Evolutionary conservation across 2,888 invertebrate genomes (phyloP).

Genomic region (Drymonia ruficornis): DNA sequence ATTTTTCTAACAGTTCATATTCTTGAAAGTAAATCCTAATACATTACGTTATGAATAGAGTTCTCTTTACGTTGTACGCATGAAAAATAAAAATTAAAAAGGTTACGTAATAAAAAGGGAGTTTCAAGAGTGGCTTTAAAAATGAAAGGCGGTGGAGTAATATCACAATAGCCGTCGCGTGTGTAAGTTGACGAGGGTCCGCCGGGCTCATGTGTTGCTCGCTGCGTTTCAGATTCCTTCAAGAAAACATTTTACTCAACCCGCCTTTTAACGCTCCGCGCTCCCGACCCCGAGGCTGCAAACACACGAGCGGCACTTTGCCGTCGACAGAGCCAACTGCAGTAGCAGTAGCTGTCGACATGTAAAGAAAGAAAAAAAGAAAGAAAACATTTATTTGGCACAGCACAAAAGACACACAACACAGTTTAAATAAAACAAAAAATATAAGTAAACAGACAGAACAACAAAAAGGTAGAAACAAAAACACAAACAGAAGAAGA

Average conservation of each 20-base stretch:
- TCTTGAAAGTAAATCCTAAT: neutral
- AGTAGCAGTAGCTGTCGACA: too few species aligned
- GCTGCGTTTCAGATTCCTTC: constrained; percentile 17
- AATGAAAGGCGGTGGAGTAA: constrained; percentile 14
- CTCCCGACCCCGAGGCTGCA: too few species aligned
- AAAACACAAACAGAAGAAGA: too few species aligned
- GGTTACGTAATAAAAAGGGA: constrained; percentile 11
- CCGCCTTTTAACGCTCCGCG: constrained; percentile 29
- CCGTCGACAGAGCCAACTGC: too few species aligned
- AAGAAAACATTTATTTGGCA: too few species aligned
- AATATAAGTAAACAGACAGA: too few species aligned
- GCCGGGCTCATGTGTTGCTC: constrained; percentile 17
- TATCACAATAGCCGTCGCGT: constrained; percentile 22
- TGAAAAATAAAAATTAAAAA: neutral
- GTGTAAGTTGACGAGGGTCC: constrained; percentile 27
- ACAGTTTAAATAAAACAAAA: too few species aligned
- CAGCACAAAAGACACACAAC: too few species aligned
- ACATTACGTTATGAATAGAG: neutral
- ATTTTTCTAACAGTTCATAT: neutral
- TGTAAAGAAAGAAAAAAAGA: too few species aligned
- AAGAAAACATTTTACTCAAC: constrained; percentile 30
- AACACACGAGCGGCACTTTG: too few species aligned
- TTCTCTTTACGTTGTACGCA: neutral
- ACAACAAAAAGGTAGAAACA: too few species aligned
- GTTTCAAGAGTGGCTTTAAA: constrained; percentile 16